Percentiles rank a stretch among this genome's conserved stretches.
phyloP scores from a whole-genome alignment of 1,140 invertebrate species.

The Cepaea nemoralis region DNA sequence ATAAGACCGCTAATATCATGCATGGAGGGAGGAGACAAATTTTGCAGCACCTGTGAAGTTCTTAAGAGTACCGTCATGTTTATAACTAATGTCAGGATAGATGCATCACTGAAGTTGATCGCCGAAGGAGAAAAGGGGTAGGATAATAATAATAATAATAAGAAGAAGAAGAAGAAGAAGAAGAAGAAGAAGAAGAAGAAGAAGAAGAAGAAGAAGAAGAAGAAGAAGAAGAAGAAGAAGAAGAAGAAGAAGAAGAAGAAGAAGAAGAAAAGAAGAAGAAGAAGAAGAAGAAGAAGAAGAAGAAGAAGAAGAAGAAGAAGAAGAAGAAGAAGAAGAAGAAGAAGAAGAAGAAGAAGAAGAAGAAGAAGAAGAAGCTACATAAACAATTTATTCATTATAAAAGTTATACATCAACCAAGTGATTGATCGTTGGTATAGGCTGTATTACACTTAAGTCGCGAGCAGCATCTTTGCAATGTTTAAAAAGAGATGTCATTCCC shows the following conservation, averaged over 20 bases:
- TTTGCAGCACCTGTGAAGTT: too few relatives aligned
- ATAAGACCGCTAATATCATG: too few relatives aligned
- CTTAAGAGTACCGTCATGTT: too few relatives aligned
- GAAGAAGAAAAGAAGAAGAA: constrained; percentile 13
- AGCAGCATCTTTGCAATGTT: too few relatives aligned
- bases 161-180: constrained; percentile 36
- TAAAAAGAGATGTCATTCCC: too few relatives aligned
- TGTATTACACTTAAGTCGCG: too few relatives aligned
- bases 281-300: background rate
- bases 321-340: background rate
- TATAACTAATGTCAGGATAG: background rate
- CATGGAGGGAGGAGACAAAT: too few relatives aligned
- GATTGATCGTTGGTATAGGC: too few relatives aligned
- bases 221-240: constrained; percentile 1
- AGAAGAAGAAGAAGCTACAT: too few relatives aligned
- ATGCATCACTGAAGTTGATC: background rate
- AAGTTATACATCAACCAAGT: too few relatives aligned
- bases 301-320: background rate
- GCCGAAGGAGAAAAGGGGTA: constrained; percentile 21
- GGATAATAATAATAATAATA: too few relatives aligned
- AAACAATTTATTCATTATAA: background rate
- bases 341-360: background rate
- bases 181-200: constrained; percentile 34
- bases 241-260: background rate
- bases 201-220: constrained; percentile 15